phyloP scores from a whole-genome alignment of 2,797 vertebrate genomes.

The Streptopelia turtur region DNA sequence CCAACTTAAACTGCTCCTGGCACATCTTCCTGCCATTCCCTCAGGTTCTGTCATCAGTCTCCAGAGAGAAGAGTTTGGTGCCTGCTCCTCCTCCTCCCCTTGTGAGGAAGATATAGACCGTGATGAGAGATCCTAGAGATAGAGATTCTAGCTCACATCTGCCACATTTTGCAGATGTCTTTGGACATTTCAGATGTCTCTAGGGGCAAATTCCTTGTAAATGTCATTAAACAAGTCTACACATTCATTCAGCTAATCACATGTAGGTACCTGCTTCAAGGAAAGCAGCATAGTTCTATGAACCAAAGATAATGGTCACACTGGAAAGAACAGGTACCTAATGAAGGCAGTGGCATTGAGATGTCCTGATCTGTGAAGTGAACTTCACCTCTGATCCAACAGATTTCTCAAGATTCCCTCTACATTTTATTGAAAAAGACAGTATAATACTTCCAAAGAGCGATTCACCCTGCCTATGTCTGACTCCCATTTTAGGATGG shows the following conservation, averaged over 20 bases:
- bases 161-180: not conserved
- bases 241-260: not conserved
- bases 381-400: not conserved
- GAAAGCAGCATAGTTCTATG: not conserved
- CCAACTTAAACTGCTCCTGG: no score
- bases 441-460: not conserved
- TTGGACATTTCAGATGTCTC: not conserved
- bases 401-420: not conserved
- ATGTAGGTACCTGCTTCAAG: not conserved
- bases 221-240: not conserved
- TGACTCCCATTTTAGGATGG: not conserved
- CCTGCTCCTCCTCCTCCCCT: no score
- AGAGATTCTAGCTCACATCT: not conserved
- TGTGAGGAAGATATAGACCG: no score
- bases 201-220: not conserved
- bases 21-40: no score
- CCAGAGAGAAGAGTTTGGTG: no score
- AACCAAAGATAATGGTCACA: not conserved
- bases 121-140: no score
- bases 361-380: not conserved
- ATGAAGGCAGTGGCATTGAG: not conserved
- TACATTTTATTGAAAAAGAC: fast-evolving
- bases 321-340: not conserved
- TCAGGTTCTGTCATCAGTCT: no score
- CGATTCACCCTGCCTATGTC: not conserved